These are phyloP conservation scores for Maconellicoccus hirsutus DNA, from an alignment of 1,140 invertebrate genomes.

Conservation along the genomic window DNA sequence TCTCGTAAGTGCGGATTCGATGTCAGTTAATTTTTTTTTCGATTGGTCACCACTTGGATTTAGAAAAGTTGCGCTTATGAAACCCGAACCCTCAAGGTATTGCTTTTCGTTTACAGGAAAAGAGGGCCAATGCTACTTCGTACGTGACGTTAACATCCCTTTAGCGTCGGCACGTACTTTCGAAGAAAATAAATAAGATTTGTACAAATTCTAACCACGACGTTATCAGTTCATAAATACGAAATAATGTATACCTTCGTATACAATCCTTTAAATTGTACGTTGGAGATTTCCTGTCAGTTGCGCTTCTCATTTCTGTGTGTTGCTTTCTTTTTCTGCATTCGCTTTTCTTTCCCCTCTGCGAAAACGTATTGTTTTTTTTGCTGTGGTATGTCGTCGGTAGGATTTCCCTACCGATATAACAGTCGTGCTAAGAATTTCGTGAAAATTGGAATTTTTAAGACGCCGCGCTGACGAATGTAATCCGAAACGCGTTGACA, in stretches of 20 bases:
- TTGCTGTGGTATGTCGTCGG: not conserved
- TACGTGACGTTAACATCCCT: constrained; percentile 21
- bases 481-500: not conserved
- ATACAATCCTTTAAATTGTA: constrained; percentile 22
- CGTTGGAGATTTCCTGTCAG: constrained; percentile 21
- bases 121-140: constrained; percentile 12
- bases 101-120: not conserved
- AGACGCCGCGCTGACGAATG: not conserved
- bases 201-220: constrained; percentile 22
- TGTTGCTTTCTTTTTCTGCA: not conserved
- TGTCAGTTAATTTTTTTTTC: not conserved
- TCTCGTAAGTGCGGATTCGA: too few species aligned
- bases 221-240: constrained; percentile 22
- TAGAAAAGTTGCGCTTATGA: not conserved
- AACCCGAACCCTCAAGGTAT: not conserved
- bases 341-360: not conserved
- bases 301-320: constrained; percentile 10
- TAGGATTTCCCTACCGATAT: not conserved
- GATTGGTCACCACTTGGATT: not conserved
- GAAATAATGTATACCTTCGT: constrained; percentile 22
- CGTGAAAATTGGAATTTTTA: not conserved
- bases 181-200: constrained; percentile 22
- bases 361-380: not conserved
- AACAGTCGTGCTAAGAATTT: not conserved
- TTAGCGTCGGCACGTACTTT: constrained; percentile 17